Base-by-base conservation (phyloP, 2,888 invertebrate species). In the Synanthedon andrenaeformis region DNA sequence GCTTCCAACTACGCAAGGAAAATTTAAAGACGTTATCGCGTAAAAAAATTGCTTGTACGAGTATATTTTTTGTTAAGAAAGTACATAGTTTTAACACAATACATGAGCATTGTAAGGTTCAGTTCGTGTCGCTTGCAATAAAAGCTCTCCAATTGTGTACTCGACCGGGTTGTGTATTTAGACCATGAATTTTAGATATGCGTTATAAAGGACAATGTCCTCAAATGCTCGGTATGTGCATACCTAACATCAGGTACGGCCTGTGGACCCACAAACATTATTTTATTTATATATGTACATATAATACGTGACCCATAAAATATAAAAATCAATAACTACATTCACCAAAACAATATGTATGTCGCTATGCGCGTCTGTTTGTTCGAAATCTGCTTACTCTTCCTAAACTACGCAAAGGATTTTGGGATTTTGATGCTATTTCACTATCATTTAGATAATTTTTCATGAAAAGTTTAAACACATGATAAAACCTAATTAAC, bases 131-230 rank as follows among this genome's bases (percentile, higher is more conserved):
- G 72, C 67, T 70, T 60, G 70, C 72, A 73, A 79, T 79, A 76
- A 79, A 76, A 70, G 67, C 65, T 67, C 67, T 63, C 63, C 66
- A 63, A 68, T 65, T 65, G 67, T 72, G 68, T 70, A 66, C 65
- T 70, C 69, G 65, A 67, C 69, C 69, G 57, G 58, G 60, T 65
- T 62, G 63, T 62, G 72, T 76, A 75, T 79, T 79, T 76, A 72
- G 73, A 72, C 66, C 74, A 76, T 79, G 72, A 76, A 79, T 79
- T 76, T 76, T 73, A 73, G 69, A 77, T 76, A 69, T 58, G 65
- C 69, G 65, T 69, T 66, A 69, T 69, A 72, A 67, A 65, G 65
- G 67, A 68, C 67, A 68, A 67, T 67, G 66, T 65, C 66, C 53
- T 56, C 58, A 35, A 58, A 60, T 57, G 59, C 57, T 62, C 52